These are phyloP conservation scores for Pseudorhombus dupliciocellatus DNA, from an alignment of 2,113 vertebrate genomes.

Conservation along the genomic window DNA sequence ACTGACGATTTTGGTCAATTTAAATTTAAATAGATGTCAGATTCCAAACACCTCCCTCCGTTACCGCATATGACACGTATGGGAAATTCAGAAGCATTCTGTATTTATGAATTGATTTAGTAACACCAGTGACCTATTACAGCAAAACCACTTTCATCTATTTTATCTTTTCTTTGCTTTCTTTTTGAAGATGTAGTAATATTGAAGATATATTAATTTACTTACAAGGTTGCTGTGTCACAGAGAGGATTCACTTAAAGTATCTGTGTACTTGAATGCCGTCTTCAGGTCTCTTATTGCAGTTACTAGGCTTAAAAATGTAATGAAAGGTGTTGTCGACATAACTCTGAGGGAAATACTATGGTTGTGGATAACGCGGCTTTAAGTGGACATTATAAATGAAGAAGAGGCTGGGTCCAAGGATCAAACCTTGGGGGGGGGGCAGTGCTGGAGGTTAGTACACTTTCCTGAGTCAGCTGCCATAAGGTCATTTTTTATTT, in stretches of 20 bases:
- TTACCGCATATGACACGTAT: background rate
- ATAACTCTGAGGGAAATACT: conserved; percentile 9
- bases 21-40: no score
- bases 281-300: conserved; percentile 7
- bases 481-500: conserved; percentile 26
- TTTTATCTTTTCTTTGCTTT: no score
- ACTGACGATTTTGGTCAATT: background rate
- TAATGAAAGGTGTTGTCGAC: conserved; percentile 8
- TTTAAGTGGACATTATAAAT: background rate
- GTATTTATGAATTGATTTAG: no score
- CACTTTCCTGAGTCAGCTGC: conserved; percentile 27
- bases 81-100: background rate
- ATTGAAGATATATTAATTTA: no score
- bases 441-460: background rate
- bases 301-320: background rate
- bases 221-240: background rate
- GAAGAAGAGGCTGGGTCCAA: background rate
- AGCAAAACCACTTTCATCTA: background rate
- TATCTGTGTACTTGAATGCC: background rate
- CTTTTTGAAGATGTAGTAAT: no score
- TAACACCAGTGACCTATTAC: background rate
- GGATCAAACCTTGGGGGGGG: background rate
- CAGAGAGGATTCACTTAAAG: background rate
- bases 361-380: background rate
- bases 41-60: background rate